Evolutionary conservation across 2,113 vertebrate species (phyloP).

Genomic region (Thalassarche chlororhynchos): DNA sequence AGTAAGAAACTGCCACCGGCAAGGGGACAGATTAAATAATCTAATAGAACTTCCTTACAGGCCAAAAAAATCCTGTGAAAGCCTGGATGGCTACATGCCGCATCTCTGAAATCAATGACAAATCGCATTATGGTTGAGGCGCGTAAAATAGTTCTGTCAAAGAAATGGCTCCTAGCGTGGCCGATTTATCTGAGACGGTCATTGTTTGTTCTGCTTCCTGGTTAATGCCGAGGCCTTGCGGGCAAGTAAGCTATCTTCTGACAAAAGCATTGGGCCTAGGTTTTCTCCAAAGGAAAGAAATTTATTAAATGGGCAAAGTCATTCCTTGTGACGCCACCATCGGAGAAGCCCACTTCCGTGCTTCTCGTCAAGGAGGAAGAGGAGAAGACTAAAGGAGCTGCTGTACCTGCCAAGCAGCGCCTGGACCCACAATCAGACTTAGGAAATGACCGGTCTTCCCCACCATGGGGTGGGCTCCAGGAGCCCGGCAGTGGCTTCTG

Average conservation of each 20-base stretch:
- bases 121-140: background rate
- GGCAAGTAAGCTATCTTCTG: background rate
- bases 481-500: background rate
- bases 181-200: background rate
- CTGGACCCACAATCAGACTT: fast-evolving
- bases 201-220: background rate
- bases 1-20: background rate
- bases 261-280: background rate
- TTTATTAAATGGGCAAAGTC: background rate
- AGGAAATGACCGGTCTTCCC: background rate
- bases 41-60: background rate
- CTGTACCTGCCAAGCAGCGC: background rate
- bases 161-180: background rate
- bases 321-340: background rate
- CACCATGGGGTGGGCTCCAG: fast-evolving
- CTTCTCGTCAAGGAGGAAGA: background rate
- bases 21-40: background rate
- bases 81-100: background rate
- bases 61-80: background rate
- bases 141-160: background rate
- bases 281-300: background rate
- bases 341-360: background rate
- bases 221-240: background rate
- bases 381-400: background rate
- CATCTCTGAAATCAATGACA: slow-evolving; percentile 29